phyloP scores from a whole-genome alignment of 2,113 vertebrate genomes.

The Ginglymostoma cirratum region DNA sequence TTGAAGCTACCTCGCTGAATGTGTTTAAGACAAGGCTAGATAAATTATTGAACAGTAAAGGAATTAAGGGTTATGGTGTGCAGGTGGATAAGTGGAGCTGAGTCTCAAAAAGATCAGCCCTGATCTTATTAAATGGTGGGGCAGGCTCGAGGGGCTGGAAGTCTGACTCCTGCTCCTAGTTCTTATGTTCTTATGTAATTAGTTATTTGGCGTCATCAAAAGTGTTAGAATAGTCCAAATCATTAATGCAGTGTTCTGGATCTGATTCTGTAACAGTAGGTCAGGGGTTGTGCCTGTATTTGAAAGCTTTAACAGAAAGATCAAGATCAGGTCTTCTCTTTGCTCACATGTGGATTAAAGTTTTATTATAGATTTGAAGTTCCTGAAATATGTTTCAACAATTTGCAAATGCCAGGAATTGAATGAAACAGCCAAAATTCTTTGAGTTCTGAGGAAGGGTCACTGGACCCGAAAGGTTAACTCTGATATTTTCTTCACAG shows the following conservation, averaged over 20 bases:
- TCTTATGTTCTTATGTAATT: background rate
- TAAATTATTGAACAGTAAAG: too few relatives aligned
- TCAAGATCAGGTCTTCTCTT: background rate
- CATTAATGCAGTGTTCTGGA: background rate
- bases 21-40: too few relatives aligned
- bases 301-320: background rate
- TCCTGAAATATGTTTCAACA: background rate
- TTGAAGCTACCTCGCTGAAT: too few relatives aligned
- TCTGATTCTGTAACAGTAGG: background rate
- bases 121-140: too few relatives aligned
- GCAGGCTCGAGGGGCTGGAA: too few relatives aligned
- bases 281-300: background rate
- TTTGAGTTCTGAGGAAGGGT: background rate
- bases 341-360: background rate
- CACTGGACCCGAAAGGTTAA: too few relatives aligned
- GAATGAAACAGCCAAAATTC: background rate
- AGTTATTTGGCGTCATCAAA: background rate
- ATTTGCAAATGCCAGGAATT: background rate
- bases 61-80: too few relatives aligned
- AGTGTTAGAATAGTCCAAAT: background rate
- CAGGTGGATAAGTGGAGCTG: too few relatives aligned
- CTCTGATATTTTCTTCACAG: too few relatives aligned
- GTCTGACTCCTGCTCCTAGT: too few relatives aligned
- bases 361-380: background rate
- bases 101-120: too few relatives aligned